Evolutionary conservation across 2,888 invertebrate species (phyloP).

Genomic region (Nebria brevicollis): DNA sequence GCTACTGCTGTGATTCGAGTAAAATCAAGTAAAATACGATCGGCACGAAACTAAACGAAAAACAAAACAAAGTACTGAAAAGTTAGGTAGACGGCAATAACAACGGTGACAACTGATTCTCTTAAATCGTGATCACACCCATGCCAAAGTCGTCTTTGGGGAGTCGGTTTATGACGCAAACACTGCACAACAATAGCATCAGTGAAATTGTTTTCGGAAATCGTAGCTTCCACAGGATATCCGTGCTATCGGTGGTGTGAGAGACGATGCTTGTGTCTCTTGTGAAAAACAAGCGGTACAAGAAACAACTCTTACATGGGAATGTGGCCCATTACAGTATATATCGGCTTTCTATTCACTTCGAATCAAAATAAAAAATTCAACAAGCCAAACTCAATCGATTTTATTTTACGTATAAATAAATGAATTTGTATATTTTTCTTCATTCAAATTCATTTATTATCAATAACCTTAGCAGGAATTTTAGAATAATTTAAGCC

Average conservation of each 20-base stretch:
- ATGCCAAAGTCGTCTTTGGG: slow-evolving; percentile 52
- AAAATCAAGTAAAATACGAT: slow-evolving; percentile 2
- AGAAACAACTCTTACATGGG: background rate
- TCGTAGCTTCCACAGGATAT: slow-evolving; percentile 36
- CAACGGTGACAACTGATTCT: slow-evolving; percentile 53
- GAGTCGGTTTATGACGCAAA: slow-evolving; percentile 57
- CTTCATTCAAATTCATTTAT: background rate
- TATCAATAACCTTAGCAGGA: background rate
- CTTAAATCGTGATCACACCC: slow-evolving; percentile 57
- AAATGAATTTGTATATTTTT: background rate
- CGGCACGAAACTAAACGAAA: background rate
- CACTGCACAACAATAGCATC: slow-evolving; percentile 55
- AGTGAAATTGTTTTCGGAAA: slow-evolving; percentile 55
- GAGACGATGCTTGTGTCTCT: background rate
- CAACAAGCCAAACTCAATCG: background rate
- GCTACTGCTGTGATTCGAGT: background rate
- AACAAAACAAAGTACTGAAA: slow-evolving; percentile 1
- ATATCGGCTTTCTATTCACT: background rate
- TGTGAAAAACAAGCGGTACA: background rate
- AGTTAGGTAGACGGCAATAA: slow-evolving; percentile 1
- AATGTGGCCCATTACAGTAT: background rate
- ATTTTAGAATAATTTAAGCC: too few species aligned
- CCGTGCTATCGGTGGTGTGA: slow-evolving; percentile 23
- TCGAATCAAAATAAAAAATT: background rate
- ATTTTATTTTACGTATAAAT: background rate